Evolutionary conservation across 2,113 vertebrate genomes (phyloP).

Genomic region (Triplophysa dalaica): DNA sequence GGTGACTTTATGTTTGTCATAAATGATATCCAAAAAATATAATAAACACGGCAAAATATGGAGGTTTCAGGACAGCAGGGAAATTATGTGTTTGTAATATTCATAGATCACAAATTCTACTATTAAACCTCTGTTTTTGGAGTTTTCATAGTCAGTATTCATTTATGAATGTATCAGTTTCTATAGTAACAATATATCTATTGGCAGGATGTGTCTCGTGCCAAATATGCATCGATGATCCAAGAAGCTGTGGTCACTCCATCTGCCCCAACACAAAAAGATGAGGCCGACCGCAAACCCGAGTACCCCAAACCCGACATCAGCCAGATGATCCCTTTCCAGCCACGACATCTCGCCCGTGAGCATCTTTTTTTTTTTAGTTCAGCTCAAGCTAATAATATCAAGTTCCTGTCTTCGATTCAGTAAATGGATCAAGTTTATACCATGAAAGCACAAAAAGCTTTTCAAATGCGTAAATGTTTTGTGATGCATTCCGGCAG

Average conservation of each 20-base stretch:
- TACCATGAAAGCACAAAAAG: too few species aligned
- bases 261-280: conserved; percentile 87
- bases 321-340: conserved; percentile 98
- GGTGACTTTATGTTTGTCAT: too few species aligned
- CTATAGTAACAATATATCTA: background rate
- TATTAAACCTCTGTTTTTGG: too few species aligned
- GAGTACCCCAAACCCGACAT: conserved; percentile 99
- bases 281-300: conserved; percentile 92
- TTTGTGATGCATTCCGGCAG: conserved; percentile 64
- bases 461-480: background rate
- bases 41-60: too few species aligned
- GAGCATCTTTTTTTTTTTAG: conserved; percentile 62
- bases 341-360: conserved; percentile 97
- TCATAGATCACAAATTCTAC: too few species aligned
- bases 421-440: too few species aligned
- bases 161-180: background rate
- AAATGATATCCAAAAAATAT: too few species aligned
- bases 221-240: conserved; percentile 89
- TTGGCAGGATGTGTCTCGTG: conserved; percentile 90
- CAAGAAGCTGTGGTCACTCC: conserved; percentile 93
- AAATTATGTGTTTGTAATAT: too few species aligned
- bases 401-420: too few species aligned
- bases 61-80: too few species aligned
- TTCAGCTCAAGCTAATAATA: background rate
- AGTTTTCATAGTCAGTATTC: background rate